Percentiles rank a stretch among this genome's conserved stretches.
phyloP scores from a whole-genome alignment of 2,888 invertebrate species.

The Pristionchus fissidentatus region DNA sequence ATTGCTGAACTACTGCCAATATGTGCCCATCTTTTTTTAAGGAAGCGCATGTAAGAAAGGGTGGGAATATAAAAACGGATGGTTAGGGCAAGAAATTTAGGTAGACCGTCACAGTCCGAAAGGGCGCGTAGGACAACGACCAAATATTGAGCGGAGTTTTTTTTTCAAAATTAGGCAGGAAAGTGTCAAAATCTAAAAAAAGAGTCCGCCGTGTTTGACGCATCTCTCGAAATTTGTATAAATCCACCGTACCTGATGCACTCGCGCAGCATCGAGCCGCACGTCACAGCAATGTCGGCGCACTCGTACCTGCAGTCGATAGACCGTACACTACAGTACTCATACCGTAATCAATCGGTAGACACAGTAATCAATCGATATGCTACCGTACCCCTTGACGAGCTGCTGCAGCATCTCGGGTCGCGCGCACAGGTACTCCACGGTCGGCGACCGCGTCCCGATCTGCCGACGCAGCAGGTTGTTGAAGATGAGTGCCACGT shows the following conservation, averaged over 20 bases:
- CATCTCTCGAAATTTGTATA: too few relatives aligned
- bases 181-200: too few relatives aligned
- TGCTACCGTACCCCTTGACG: slow-evolving; percentile 64
- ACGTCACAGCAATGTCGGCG: slow-evolving; percentile 97
- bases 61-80: too few relatives aligned
- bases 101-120: too few relatives aligned
- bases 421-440: slow-evolving; percentile 97
- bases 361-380: background rate
- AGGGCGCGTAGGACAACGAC: too few relatives aligned
- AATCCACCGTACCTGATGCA: slow-evolving; percentile 93
- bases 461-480: slow-evolving; percentile 98
- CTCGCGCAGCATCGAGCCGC: slow-evolving; percentile 98
- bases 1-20: too few relatives aligned
- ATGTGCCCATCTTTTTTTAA: too few relatives aligned
- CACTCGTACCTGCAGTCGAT: slow-evolving; percentile 85
- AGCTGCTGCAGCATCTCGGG: slow-evolving; percentile 86
- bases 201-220: too few relatives aligned
- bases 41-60: too few relatives aligned
- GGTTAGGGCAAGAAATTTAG: too few relatives aligned
- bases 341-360: background rate
- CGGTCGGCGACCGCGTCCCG: slow-evolving; percentile 94
- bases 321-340: background rate
- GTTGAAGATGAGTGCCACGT: slow-evolving; percentile 99
- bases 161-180: too few relatives aligned
- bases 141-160: too few relatives aligned